Evolutionary conservation across 2,113 vertebrate genomes (phyloP).

Genomic region (Daboia siamensis): DNA sequence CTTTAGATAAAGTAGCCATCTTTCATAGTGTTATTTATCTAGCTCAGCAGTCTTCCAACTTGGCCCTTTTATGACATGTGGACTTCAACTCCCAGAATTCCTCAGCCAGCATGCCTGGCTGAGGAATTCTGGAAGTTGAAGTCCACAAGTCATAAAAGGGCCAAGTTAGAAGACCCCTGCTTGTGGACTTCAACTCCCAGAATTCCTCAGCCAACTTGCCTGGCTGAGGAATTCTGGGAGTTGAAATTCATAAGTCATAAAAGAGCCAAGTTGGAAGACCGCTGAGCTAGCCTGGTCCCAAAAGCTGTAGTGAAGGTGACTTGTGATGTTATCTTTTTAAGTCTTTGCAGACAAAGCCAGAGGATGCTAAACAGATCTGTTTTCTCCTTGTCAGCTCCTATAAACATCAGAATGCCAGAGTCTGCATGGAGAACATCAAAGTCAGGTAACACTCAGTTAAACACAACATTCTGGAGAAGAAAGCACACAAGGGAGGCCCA

Average conservation of each 20-base stretch:
- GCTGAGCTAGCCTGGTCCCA: rapidly evolving
- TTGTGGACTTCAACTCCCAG: too few relatives aligned
- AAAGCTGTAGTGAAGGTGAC: neutral
- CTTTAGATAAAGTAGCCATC: neutral
- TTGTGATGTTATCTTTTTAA: constrained; percentile 26
- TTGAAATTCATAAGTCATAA: too few relatives aligned
- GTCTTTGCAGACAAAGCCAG: constrained; percentile 10
- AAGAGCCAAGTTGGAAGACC: too few relatives aligned
- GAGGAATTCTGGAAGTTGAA: too few relatives aligned
- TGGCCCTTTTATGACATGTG: too few relatives aligned
- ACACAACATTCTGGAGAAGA: constrained; percentile 1
- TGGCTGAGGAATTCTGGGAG: too few relatives aligned
- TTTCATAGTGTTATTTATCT: neutral
- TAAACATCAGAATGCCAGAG: constrained; percentile 61
- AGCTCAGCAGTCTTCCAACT: too few relatives aligned
- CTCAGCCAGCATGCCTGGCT: too few relatives aligned
- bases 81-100: too few relatives aligned
- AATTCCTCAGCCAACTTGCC: too few relatives aligned
- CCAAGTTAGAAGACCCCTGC: too few relatives aligned
- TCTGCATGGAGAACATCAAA: constrained; percentile 59
- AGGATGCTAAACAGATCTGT: constrained; percentile 54
- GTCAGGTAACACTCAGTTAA: constrained; percentile 41
- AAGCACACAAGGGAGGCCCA: constrained; percentile 26
- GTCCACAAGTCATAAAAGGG: too few relatives aligned
- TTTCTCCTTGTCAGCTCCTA: constrained; percentile 43